A percentile compares a stretch with the other conserved stretches of the same genome.
phyloP scores from a whole-genome alignment of 2,888 invertebrate species.

The Leptinotarsa rubiginosa region DNA sequence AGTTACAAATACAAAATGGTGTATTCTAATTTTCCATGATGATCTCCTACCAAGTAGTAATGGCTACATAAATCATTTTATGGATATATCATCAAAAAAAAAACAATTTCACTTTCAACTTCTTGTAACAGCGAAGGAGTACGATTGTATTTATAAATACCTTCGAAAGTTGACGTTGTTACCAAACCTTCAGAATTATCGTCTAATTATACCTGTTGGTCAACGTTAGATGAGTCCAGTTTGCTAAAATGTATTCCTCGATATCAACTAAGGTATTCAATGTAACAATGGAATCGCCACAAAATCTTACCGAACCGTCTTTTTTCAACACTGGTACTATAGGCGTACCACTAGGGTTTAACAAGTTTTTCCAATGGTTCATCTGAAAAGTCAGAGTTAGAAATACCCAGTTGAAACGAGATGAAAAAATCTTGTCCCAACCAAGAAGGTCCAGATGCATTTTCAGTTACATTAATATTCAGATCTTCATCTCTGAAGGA shows the following conservation, averaged over 20 bases:
- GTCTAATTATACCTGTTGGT: not conserved
- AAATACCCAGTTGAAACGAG: not conserved
- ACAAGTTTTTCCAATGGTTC: no score
- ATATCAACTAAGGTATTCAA: not conserved
- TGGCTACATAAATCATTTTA: no score
- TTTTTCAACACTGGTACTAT: not conserved
- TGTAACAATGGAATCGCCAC: not conserved
- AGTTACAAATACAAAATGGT: no score
- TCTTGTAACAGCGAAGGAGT: not conserved
- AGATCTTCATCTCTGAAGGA: not conserved
- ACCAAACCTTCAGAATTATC: not conserved
- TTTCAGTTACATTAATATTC: not conserved
- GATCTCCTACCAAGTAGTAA: no score
- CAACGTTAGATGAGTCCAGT: not conserved
- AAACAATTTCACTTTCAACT: not conserved
- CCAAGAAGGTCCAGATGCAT: slow-evolving; percentile 1
- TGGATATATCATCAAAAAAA: not conserved
- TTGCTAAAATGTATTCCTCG: not conserved
- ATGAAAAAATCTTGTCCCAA: not conserved
- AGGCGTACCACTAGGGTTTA: not conserved
- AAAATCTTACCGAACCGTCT: not conserved
- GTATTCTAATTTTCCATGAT: no score
- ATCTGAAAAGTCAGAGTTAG: not conserved
- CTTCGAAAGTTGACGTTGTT: not conserved
- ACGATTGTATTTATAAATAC: not conserved